Evolutionary conservation across 2,797 vertebrate genomes (phyloP), one percentile per base, ranked within the genome.

Genomic region (Apogon hyalosoma): DNA sequence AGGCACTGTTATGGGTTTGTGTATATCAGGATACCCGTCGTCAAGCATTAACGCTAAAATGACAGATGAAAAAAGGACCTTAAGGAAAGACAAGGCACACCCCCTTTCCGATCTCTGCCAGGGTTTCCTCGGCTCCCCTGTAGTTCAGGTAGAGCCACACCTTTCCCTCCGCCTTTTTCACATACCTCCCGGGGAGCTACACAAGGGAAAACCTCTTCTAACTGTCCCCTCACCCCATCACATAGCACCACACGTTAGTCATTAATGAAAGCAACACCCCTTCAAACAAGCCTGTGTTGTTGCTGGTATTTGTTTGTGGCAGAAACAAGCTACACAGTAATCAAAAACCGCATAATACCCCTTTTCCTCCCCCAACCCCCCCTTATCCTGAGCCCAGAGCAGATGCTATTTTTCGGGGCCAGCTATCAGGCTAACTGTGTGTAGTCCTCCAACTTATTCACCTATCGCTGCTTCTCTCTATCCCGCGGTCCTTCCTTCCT

Each of bases 341-440:
- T 79, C 78, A 80, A 45, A 85, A 82, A 80, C 81, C 69, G 7
- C 82, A 88, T 75, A 83, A 80, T 47, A 67, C 63, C 71, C 71
- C 69, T 63, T 72, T 3, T 19, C 58, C 71, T 59, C 53, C 76
- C 57, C 54, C 72, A 43, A 24, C 63, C 78, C 7, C 33, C 33
- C 33, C 33, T 2, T 36, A 36, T 53, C 70, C 64, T 75, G 63
- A 79, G 75, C 58, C 48, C 66, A 64, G 85, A 91, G 82, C 88
- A 92, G 89, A 90, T 92, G 90, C 82, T 73, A 24, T 54, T 83
- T 76, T 87, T 87, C n/a, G 67, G 82, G 87, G 80, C 75, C 71
- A 74, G 72, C 75, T 73, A 83, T 84, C 85, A 80, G 65, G 66
- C 82, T 73, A 81, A 83, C 83, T 82, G 59, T 83, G 67, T 75